Evolutionary conservation across 2,797 vertebrate genomes (phyloP).

Genomic region (Cryptoprocta ferox): DNA sequence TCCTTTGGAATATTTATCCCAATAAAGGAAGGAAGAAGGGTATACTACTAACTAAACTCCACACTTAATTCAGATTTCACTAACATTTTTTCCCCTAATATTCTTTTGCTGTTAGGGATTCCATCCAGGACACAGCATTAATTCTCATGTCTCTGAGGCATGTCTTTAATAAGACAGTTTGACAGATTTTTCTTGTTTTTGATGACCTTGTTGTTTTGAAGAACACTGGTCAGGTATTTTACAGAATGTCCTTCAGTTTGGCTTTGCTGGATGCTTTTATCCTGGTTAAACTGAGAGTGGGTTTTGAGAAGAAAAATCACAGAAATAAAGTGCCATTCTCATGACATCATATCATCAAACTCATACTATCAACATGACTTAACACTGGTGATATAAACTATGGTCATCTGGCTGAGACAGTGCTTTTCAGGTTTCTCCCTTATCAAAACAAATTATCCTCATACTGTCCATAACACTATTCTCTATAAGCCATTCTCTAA

Average conservation of each 20-base stretch:
- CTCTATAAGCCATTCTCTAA: not conserved
- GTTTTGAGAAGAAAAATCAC: not conserved
- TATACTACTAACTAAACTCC: not conserved
- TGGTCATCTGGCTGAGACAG: not conserved
- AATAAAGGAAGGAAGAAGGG: not conserved
- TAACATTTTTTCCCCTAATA: not conserved
- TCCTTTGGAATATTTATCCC: not conserved
- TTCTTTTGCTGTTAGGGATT: not conserved
- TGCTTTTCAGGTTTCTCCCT: not conserved
- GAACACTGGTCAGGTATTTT: not conserved
- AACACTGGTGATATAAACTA: not conserved
- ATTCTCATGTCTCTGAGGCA: not conserved
- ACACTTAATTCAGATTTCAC: not conserved
- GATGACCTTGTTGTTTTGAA: not conserved
- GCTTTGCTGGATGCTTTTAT: not conserved
- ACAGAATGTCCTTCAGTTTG: not conserved
- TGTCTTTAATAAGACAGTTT: not conserved
- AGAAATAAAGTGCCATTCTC: not conserved
- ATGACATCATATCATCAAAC: not conserved
- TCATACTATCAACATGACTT: not conserved
- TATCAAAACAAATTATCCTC: not conserved
- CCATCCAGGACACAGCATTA: not conserved
- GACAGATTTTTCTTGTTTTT: not conserved
- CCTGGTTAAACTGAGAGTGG: not conserved
- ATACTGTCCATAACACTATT: not conserved